phyloP scores from a whole-genome alignment of 2,797 vertebrate genomes.

The Xiphophorus birchmanni region DNA sequence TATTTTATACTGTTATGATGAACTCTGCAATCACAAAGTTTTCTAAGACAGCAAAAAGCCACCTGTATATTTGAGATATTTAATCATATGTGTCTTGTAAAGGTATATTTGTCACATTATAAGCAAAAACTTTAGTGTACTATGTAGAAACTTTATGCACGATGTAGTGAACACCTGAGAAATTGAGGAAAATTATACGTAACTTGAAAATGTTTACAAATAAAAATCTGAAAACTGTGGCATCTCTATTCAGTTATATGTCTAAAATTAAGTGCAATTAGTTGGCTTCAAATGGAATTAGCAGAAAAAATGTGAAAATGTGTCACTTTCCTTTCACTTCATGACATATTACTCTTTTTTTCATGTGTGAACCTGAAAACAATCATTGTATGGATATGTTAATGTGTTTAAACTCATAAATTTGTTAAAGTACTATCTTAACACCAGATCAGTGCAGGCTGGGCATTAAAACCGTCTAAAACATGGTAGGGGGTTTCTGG shows the following conservation, averaged over 20 bases:
- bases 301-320: neutral
- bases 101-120: too few relatives aligned
- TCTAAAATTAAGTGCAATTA: neutral
- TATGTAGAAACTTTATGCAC: too few relatives aligned
- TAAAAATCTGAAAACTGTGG: neutral
- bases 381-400: neutral
- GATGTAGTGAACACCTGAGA: too few relatives aligned
- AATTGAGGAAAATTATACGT: too few relatives aligned
- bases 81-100: too few relatives aligned
- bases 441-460: neutral
- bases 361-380: neutral
- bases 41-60: too few relatives aligned
- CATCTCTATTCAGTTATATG: neutral
- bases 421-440: neutral
- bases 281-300: neutral
- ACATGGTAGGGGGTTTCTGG: neutral
- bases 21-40: too few relatives aligned
- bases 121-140: too few relatives aligned
- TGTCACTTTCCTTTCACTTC: neutral
- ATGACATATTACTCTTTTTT: neutral
- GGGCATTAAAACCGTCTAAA: neutral
- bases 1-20: too few relatives aligned
- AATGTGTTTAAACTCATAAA: neutral
- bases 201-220: too few relatives aligned
- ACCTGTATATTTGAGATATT: too few relatives aligned